These are phyloP conservation scores for Ormyrus thymus DNA, from an alignment of 2,888 invertebrate species.

Conservation along the genomic window DNA sequence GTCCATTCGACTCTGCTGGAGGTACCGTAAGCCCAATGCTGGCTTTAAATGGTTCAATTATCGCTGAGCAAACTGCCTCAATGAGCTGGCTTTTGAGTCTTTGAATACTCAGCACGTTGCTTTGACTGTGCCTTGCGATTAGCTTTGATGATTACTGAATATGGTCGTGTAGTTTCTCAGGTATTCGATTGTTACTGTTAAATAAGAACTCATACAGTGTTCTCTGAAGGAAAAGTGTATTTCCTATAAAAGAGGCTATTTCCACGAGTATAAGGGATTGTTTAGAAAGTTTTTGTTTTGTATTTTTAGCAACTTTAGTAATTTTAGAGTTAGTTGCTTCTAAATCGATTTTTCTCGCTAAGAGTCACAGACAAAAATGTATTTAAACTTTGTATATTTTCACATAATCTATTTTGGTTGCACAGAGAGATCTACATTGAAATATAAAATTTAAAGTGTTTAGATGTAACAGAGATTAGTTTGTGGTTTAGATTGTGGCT, in stretches of 20 bases:
- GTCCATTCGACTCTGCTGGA: conserved; percentile 31
- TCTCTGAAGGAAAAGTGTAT: too few relatives aligned
- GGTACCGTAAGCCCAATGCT: conserved; percentile 19
- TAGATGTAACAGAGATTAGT: conserved; percentile 39
- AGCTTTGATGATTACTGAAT: neutral
- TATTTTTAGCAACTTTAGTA: too few relatives aligned
- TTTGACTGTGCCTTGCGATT: conserved; percentile 6
- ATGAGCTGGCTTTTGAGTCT: conserved; percentile 24
- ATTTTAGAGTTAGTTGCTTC: too few relatives aligned
- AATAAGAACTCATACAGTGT: too few relatives aligned
- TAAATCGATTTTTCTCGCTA: too few relatives aligned
- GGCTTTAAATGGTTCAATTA: conserved; percentile 41
- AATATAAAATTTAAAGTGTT: neutral
- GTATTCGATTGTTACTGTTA: too few relatives aligned
- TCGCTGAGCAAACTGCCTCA: conserved; percentile 1
- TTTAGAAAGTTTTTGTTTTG: too few relatives aligned
- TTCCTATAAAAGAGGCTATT: too few relatives aligned
- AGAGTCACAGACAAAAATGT: too few relatives aligned
- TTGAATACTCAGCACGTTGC: conserved; percentile 31
- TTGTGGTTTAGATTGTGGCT: conserved; percentile 38
- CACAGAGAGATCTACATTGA: conserved; percentile 28
- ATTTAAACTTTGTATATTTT: neutral
- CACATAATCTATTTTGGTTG: conserved; percentile 33
- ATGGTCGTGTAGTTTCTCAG: too few relatives aligned
- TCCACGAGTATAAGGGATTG: too few relatives aligned